A percentile compares a stretch with the other conserved stretches of the same genome.
phyloP scores from a whole-genome alignment of 2,113 vertebrate species.

The Rostratula benghalensis region DNA sequence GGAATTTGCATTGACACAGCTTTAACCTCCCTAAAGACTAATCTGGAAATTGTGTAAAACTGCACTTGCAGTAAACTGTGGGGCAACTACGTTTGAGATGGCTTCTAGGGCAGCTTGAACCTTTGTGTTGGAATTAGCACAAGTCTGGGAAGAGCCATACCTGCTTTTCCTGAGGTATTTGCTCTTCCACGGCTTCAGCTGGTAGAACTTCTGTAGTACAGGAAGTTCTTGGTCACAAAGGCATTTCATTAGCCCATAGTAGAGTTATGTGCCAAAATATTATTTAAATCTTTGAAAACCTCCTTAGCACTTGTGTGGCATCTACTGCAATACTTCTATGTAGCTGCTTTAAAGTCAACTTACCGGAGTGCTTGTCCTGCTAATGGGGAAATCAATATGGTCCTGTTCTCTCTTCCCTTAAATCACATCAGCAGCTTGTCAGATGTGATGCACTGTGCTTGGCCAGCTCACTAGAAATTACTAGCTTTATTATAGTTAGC shows the following conservation, averaged over 20 bases:
- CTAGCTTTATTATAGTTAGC: background rate
- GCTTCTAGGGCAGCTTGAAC: background rate
- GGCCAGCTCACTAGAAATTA: background rate
- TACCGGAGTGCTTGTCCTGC: background rate
- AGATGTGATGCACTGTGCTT: background rate
- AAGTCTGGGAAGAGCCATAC: background rate
- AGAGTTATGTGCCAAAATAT: background rate
- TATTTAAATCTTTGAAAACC: slow-evolving; percentile 7
- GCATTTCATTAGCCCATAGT: background rate
- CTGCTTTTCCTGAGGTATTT: background rate
- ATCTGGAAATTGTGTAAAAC: background rate
- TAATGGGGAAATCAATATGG: background rate
- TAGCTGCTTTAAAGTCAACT: background rate
- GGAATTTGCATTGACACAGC: background rate
- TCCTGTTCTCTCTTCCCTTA: background rate
- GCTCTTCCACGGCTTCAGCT: background rate
- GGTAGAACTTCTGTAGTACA: background rate
- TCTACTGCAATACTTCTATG: background rate
- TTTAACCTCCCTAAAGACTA: background rate
- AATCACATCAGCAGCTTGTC: background rate
- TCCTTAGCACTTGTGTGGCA: background rate
- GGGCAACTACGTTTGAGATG: background rate
- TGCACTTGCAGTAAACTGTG: accelerated
- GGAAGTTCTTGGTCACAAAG: background rate
- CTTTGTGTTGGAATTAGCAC: background rate